A percentile compares a stretch with the other conserved stretches of the same genome.
Evolutionary conservation across 2,113 vertebrate genomes (phyloP).

Genomic region (Pseudorectes ferrugineus): DNA sequence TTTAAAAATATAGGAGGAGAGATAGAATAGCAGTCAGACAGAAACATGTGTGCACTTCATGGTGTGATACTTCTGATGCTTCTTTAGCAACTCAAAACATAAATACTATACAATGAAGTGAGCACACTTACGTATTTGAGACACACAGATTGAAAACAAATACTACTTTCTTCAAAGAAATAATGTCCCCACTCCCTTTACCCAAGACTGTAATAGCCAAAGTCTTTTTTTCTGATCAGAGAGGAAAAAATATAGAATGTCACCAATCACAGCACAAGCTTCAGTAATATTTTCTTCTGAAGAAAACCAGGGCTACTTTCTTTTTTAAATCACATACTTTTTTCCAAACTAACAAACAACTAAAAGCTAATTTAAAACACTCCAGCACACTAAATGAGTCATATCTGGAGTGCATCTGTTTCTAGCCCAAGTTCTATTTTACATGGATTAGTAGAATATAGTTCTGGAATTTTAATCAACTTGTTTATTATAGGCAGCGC

Average conservation of each 20-base stretch:
- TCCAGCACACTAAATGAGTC: conserved; percentile 24
- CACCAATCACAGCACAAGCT: background rate
- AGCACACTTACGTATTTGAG: background rate
- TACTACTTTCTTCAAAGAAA: background rate
- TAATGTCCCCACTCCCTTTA: background rate
- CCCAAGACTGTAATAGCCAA: background rate
- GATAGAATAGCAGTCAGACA: background rate
- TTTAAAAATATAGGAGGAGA: background rate
- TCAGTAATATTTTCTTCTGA: background rate
- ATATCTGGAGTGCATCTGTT: conserved; percentile 55
- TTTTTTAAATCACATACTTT: background rate
- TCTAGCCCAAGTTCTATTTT: conserved; percentile 28
- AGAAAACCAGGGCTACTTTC: background rate
- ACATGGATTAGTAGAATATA: conserved; percentile 22
- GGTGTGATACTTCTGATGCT: background rate
- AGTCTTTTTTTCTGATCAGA: background rate
- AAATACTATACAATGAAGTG: background rate
- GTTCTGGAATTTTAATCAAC: conserved; percentile 44
- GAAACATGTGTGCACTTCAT: background rate
- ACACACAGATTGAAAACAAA: background rate
- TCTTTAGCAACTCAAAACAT: background rate
- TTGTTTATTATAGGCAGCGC: conserved; percentile 34
- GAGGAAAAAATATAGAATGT: background rate
- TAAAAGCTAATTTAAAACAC: conserved; percentile 54
- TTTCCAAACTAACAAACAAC: conserved; percentile 41